These are phyloP conservation scores for Pocillopora verrucosa DNA, from an alignment of 64 coral and sea anemone genomes.

Conservation along the genomic window DNA sequence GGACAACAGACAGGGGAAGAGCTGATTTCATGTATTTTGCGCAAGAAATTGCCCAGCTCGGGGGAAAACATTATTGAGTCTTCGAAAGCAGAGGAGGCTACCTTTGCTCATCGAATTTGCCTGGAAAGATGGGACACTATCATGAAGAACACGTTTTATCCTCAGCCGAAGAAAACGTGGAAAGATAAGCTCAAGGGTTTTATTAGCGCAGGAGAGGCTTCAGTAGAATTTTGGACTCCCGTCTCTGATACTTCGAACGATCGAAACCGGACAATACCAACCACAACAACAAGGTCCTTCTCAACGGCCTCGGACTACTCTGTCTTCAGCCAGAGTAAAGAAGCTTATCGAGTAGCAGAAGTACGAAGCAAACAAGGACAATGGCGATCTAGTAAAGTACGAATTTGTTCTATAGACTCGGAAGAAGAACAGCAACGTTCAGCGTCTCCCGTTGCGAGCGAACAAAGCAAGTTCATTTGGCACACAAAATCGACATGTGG, in stretches of 20 bases:
- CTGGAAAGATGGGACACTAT: constrained; percentile 74
- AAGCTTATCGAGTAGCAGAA: constrained; percentile 56
- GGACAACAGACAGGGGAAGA: constrained; percentile 85
- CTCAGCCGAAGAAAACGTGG: constrained; percentile 77
- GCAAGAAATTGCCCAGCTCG: constrained; percentile 56
- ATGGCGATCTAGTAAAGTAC: constrained; percentile 62
- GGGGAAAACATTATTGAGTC: background rate
- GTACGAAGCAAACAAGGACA: constrained; percentile 29
- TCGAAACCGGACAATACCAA: too few species aligned
- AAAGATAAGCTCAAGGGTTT: constrained; percentile 76
- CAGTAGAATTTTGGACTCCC: constrained; percentile 22
- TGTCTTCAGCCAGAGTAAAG: constrained; percentile 29
- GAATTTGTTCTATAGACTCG: constrained; percentile 72
- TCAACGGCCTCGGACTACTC: background rate
- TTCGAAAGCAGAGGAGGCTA: constrained; percentile 1
- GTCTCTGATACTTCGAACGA: background rate
- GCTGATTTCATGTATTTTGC: constrained; percentile 73
- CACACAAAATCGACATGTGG: background rate
- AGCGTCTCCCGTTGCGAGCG: background rate
- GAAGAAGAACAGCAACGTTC: constrained; percentile 5
- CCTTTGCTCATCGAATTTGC: constrained; percentile 71
- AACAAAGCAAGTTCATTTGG: background rate
- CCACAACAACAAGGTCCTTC: too few species aligned
- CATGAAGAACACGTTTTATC: constrained; percentile 51
- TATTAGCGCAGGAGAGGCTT: constrained; percentile 27